Evolutionary conservation across 2,888 invertebrate genomes (phyloP).

Genomic region (Oxycera nigricornis): DNA sequence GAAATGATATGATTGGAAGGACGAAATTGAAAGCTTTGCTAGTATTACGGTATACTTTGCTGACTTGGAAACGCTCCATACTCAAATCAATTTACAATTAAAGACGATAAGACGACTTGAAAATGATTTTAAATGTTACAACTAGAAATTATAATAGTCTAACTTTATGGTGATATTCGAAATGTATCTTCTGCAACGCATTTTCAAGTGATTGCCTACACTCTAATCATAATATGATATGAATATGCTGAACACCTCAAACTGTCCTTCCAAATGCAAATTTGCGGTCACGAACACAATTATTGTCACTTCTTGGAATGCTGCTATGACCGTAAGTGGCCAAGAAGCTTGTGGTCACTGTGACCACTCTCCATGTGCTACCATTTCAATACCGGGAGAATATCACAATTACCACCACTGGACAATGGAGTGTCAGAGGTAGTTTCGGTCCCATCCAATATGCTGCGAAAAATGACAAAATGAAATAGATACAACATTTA

Average conservation of each 20-base stretch:
- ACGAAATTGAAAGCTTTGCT: not conserved
- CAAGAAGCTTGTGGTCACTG: constrained; percentile 31
- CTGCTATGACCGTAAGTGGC: constrained; percentile 4
- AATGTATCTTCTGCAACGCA: too few relatives aligned
- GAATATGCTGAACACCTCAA: constrained; percentile 9
- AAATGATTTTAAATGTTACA: too few relatives aligned
- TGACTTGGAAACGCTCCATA: too few relatives aligned
- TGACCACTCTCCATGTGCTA: not conserved
- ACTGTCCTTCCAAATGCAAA: constrained; percentile 30
- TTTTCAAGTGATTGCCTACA: constrained; percentile 22
- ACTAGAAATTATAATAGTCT: too few relatives aligned
- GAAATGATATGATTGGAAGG: too few relatives aligned
- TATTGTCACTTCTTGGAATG: constrained; percentile 30
- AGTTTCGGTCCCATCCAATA: constrained; percentile 17
- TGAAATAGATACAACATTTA: not conserved
- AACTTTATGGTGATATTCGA: too few relatives aligned
- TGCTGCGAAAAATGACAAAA: constrained; percentile 25
- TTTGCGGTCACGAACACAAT: constrained; percentile 26
- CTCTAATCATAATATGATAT: not conserved
- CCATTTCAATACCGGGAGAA: constrained; percentile 2
- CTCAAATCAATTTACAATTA: too few relatives aligned
- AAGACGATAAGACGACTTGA: too few relatives aligned
- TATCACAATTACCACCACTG: constrained; percentile 7
- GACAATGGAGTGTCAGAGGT: constrained; percentile 30
- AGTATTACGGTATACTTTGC: too few relatives aligned